A percentile compares a stretch with the other conserved stretches of the same genome.
These are phyloP conservation scores for Bombus breviceps DNA, from an alignment of 1,140 invertebrate genomes.

Conservation along the genomic window DNA sequence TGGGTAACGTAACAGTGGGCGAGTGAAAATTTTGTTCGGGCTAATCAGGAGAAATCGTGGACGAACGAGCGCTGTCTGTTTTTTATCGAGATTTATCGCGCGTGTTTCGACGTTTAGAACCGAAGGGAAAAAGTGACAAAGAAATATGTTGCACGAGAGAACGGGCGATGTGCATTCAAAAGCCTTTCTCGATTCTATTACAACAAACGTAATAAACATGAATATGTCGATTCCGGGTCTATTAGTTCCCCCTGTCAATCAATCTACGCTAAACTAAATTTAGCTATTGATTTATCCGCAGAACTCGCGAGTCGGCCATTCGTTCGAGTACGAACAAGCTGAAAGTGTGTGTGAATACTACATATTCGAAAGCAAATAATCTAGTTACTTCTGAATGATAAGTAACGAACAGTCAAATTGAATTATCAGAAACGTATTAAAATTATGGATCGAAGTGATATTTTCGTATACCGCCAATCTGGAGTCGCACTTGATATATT, in stretches of 20 bases:
- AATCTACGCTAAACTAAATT: background rate
- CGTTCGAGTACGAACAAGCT: background rate
- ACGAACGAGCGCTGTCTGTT: no score
- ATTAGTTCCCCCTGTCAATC: background rate
- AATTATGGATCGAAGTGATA: background rate
- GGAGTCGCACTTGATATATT: background rate
- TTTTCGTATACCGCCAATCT: background rate
- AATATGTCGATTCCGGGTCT: background rate
- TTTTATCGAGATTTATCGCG: no score
- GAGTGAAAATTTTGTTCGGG: no score
- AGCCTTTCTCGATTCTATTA: no score
- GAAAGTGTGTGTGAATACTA: background rate
- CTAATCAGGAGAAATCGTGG: no score
- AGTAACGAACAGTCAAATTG: background rate
- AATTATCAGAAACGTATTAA: background rate
- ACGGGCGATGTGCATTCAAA: no score
- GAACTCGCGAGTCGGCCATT: background rate
- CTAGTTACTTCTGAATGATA: background rate
- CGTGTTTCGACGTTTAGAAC: no score
- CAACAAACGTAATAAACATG: background rate
- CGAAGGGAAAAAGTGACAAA: no score
- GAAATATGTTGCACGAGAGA: background rate
- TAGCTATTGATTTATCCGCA: background rate
- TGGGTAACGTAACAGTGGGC: fast-evolving
- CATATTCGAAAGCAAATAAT: background rate